phyloP scores from a whole-genome alignment of 1,140 invertebrate genomes.

The Globodera rostochiensis region DNA sequence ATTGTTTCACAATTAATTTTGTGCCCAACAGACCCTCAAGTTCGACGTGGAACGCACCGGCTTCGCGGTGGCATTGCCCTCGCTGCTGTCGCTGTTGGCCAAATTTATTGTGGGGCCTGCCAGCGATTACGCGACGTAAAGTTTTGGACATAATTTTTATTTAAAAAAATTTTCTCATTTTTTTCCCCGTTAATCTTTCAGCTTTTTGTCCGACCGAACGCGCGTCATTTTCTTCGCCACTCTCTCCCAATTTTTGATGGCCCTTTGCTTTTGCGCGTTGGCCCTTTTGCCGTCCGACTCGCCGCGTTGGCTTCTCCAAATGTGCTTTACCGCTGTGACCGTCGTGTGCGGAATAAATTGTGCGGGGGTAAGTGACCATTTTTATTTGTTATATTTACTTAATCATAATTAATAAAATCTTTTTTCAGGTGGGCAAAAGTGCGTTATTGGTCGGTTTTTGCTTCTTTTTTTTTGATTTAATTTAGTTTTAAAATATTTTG shows the following conservation, averaged over 20 bases:
- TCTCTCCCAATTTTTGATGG: slow-evolving; percentile 53
- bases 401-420: background rate
- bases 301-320: slow-evolving; percentile 38
- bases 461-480: background rate
- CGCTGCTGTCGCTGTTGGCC: slow-evolving; percentile 38
- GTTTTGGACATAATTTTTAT: slow-evolving; percentile 39
- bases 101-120: slow-evolving; percentile 53
- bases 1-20: slow-evolving; percentile 12
- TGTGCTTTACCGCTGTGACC: slow-evolving; percentile 47
- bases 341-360: slow-evolving; percentile 53
- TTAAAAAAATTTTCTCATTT: slow-evolving; percentile 28
- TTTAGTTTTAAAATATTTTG: background rate
- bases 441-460: slow-evolving; percentile 44
- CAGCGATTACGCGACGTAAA: slow-evolving; percentile 36
- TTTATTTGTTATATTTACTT: background rate
- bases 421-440: slow-evolving; percentile 40
- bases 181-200: background rate
- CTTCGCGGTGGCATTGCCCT: slow-evolving; percentile 49
- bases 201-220: slow-evolving; percentile 23
- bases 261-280: slow-evolving; percentile 51
- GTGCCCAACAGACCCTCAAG: slow-evolving; percentile 27
- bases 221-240: slow-evolving; percentile 35
- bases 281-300: slow-evolving; percentile 49
- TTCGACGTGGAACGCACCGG: slow-evolving; percentile 54
- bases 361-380: slow-evolving; percentile 29